Evolutionary conservation across 2,888 invertebrate species (phyloP), one percentile per base, ranked within the genome.

Genomic region (Cataglyphis altisquamis): DNA sequence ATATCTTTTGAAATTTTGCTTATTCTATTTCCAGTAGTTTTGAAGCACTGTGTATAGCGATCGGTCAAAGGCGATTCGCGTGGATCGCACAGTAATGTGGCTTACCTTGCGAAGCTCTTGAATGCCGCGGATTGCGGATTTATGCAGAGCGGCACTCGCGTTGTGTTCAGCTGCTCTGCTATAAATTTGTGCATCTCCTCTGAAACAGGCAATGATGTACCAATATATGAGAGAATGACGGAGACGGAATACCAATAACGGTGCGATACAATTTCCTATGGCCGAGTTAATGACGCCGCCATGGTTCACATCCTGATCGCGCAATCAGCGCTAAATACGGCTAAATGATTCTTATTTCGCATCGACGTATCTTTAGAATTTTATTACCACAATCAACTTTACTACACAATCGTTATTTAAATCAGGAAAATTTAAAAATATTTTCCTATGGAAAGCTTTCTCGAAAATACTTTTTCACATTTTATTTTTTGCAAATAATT

Each of bases 141-240:
- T 96, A 99, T 99, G 96, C 99, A 99, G 93, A 99, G 96, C 91
- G 99, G 99, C 93, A 99, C 99, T 91, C 99, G 97, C 94, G 98
- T 98, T 94, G 98, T 98, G 95, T 98, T 98, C 95, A 98, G 96
- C 95, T 99, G 98, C 95, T 99, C 99, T 94, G 98, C 98, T 95
- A 99, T 99, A 96, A 99, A 99, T 96, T 98, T 98, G 97, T 99
- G 99, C 97, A 99, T 98, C 96, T 99, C 98, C 96, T 99, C 99
- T 98, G 97, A 85, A 96, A 96, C 90, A 92, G 86, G 91, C 90
- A 93, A 94, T 90, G 85, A 86, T 29, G 57, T 63, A 84, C 67
- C 29, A 32, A 15, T 15, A 41, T 55, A n/a, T 90, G 63, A 88
- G 66, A 82, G 12, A 72, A 45, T 45, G 25, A 45, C 45, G 21